Conservation (phyloP, 2,888 invertebrate genomes). For the Spisula solida region DNA sequence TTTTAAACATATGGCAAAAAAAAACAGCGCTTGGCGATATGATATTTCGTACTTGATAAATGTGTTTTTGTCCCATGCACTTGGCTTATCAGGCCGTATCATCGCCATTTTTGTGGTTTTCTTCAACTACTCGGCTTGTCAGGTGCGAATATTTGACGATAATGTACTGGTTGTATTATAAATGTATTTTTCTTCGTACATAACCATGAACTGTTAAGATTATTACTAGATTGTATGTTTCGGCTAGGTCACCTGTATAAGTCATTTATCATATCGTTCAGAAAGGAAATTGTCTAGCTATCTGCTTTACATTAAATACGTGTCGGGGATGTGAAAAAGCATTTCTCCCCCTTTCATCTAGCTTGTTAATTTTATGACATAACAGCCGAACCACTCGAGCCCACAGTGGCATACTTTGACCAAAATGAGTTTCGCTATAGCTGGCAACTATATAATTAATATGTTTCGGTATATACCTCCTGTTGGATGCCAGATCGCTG, state of each 20-base stretch:
- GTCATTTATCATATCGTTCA: conserved; percentile 22
- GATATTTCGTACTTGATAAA: conserved; percentile 42
- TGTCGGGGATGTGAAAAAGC: not conserved
- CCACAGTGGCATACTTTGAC: conserved; percentile 13
- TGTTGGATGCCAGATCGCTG: conserved; percentile 4
- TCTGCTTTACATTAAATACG: conserved; percentile 26
- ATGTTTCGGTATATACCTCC: not conserved
- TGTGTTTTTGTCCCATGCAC: conserved; percentile 38
- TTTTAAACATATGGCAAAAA: conserved; percentile 31
- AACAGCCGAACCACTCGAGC: not conserved
- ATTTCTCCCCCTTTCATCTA: conserved; percentile 1
- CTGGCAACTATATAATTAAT: conserved; percentile 1
- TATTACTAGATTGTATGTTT: conserved; percentile 30
- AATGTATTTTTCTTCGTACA: conserved; percentile 42
- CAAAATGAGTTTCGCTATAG: not conserved
- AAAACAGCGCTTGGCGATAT: conserved; percentile 27
- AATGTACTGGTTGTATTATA: conserved; percentile 27
- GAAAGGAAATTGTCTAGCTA: conserved; percentile 28
- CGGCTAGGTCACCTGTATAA: conserved; percentile 35
- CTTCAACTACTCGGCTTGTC: conserved; percentile 8
- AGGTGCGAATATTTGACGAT: conserved; percentile 43
- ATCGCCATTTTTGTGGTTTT: conserved; percentile 42
- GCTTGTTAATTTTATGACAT: not conserved
- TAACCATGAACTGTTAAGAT: conserved; percentile 36
- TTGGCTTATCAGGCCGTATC: conserved; percentile 40